Percentiles rank a stretch among this genome's conserved stretches.
These are phyloP conservation scores for Schlechtendalia chinensis DNA, from an alignment of 1,140 invertebrate species.

Conservation along the genomic window DNA sequence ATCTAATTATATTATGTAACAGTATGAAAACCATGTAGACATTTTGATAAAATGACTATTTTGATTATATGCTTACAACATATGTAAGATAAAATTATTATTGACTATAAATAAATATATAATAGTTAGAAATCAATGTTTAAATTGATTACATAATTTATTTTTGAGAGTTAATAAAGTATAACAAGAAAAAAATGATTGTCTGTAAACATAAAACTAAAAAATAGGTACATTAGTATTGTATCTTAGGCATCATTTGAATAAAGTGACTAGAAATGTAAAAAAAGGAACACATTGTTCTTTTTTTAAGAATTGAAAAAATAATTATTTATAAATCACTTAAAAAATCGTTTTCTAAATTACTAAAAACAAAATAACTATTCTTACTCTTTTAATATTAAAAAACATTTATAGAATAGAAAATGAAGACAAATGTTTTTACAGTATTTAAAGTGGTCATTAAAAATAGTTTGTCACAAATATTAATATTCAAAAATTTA, in stretches of 20 bases:
- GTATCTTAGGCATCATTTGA: slow-evolving; percentile 32
- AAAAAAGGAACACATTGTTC: slow-evolving; percentile 13
- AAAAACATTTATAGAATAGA: not conserved
- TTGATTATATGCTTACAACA: too few species aligned
- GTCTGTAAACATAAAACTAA: slow-evolving; percentile 34
- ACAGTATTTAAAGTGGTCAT: not conserved
- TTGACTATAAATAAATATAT: slow-evolving; percentile 27
- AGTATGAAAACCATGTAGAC: too few species aligned
- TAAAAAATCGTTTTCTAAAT: not conserved
- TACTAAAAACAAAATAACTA: slow-evolving; percentile 3
- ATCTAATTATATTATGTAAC: too few species aligned
- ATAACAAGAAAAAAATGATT: slow-evolving; percentile 30
- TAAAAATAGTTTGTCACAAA: not conserved
- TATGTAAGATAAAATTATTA: not conserved
- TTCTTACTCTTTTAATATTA: not conserved
- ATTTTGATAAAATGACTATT: too few species aligned
- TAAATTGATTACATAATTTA: not conserved
- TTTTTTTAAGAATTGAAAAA: slow-evolving; percentile 20
- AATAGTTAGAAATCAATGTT: slow-evolving; percentile 19
- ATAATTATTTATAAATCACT: slow-evolving; percentile 26
- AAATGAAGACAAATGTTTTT: not conserved
- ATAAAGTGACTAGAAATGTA: slow-evolving; percentile 42
- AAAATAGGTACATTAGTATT: slow-evolving; percentile 21
- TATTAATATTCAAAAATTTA: slow-evolving; percentile 3
- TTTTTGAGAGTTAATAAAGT: slow-evolving; percentile 12